These are phyloP conservation scores for Linyphia triangularis DNA, from an alignment of 2,888 invertebrate species.

Conservation along the genomic window DNA sequence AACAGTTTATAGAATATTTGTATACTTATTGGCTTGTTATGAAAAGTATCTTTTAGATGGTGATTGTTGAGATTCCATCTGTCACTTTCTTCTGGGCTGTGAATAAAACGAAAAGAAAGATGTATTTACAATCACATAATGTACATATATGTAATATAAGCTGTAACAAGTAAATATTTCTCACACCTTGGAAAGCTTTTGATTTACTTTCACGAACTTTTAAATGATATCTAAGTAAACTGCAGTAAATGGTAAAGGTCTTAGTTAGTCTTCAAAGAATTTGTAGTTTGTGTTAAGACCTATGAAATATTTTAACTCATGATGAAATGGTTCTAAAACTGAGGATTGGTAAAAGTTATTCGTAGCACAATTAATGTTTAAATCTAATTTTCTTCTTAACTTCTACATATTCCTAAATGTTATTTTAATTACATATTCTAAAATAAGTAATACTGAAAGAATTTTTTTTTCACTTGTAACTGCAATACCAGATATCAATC, in stretches of 20 bases:
- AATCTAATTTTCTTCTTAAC: no score
- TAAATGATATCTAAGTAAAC: background rate
- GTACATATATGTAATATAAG: constrained; percentile 71
- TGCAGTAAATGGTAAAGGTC: background rate
- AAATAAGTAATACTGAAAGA: no score
- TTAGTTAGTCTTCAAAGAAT: no score
- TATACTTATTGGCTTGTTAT: constrained; percentile 12
- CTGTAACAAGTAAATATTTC: constrained; percentile 63
- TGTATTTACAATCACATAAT: constrained; percentile 40
- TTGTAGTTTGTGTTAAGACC: no score
- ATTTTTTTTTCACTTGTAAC: no score
- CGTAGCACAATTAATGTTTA: no score
- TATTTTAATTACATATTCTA: no score
- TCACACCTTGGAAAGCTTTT: constrained; percentile 44
- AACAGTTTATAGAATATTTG: background rate
- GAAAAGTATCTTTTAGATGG: background rate
- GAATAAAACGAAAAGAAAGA: constrained; percentile 14
- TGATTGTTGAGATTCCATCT: constrained; percentile 7
- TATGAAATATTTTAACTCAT: no score
- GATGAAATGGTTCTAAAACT: no score
- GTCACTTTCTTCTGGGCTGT: constrained; percentile 14
- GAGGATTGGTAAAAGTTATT: no score
- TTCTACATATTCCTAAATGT: no score
- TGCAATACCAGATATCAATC: no score
- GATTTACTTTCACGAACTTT: background rate